Conservation (phyloP, 2,888 invertebrate genomes). For the Rapana venosa region DNA sequence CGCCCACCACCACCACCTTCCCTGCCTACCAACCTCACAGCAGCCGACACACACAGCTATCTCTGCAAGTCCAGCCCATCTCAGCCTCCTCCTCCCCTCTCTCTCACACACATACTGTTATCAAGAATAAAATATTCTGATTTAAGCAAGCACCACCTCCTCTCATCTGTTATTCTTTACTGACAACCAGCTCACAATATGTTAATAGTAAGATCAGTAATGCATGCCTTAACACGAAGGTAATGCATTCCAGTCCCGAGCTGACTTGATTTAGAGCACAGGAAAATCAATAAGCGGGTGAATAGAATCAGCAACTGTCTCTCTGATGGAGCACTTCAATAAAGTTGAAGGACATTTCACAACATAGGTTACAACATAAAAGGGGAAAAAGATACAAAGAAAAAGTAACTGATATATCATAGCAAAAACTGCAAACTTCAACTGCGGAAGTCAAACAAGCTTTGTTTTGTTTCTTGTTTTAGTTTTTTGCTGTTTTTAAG, state of each 20-base stretch:
- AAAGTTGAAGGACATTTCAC: too few species aligned
- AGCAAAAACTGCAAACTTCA: too few species aligned
- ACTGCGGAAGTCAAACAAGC: too few species aligned
- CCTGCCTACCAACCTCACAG: background rate
- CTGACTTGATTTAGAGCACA: background rate
- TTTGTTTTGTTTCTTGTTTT: too few species aligned
- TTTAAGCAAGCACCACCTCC: background rate
- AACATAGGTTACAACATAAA: too few species aligned
- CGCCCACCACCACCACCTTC: background rate
- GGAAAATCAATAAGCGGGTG: background rate
- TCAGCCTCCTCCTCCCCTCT: background rate
- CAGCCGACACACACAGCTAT: background rate
- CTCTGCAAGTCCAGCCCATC: background rate
- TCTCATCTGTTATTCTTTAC: background rate
- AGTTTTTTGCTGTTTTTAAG: too few species aligned
- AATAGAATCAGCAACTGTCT: background rate
- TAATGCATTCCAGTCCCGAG: background rate
- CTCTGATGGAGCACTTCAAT: too few species aligned
- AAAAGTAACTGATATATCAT: too few species aligned
- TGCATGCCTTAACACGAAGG: background rate
- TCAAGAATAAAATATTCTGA: background rate
- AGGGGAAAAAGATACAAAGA: too few species aligned
- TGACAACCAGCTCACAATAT: background rate
- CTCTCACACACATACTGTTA: background rate
- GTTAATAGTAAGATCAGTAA: background rate